A percentile compares a stretch with the other conserved stretches of the same genome.
Evolutionary conservation across 2,797 vertebrate species (phyloP).

Genomic region (Merluccius polli): DNA sequence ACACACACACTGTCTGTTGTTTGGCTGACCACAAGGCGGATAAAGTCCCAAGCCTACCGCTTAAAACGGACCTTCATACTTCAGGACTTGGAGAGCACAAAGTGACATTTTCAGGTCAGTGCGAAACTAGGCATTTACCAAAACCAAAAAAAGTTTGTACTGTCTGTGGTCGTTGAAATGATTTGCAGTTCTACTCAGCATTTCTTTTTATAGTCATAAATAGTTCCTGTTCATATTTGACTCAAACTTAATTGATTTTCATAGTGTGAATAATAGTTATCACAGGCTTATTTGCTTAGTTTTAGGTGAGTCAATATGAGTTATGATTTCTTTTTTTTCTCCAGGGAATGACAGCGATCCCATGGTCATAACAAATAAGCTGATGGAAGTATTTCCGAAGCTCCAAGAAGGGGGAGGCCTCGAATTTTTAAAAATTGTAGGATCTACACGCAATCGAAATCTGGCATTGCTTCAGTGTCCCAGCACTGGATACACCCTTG

Average conservation of each 20-base stretch:
- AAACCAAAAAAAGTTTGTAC: conserved; percentile 22
- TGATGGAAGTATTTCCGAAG: conserved; percentile 23
- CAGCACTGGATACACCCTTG: conserved; percentile 21
- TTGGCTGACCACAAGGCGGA: conserved; percentile 21
- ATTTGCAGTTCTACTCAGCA: conserved; percentile 1
- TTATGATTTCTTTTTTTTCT: conserved; percentile 10
- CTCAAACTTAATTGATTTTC: conserved; percentile 3
- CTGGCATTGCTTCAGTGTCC: conserved; percentile 19
- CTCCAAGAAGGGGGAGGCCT: too few species aligned
- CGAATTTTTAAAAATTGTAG: conserved; percentile 12
- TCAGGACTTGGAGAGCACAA: conserved; percentile 24
- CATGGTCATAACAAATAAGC: conserved; percentile 1
- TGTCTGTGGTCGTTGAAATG: conserved; percentile 18
- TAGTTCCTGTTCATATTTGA: background rate
- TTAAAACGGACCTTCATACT: conserved; percentile 16
- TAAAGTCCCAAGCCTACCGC: conserved; percentile 10
- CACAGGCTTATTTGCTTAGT: conserved; percentile 12
- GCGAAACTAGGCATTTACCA: conserved; percentile 11
- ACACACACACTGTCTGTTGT: conserved; percentile 22
- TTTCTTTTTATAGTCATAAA: conserved; percentile 5
- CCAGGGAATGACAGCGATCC: conserved; percentile 7
- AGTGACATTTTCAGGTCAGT: conserved; percentile 21
- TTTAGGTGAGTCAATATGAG: conserved; percentile 6
- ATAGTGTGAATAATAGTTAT: conserved; percentile 11
- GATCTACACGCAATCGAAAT: conserved; percentile 11